Conservation (phyloP, 2,113 vertebrate genomes). For the Carettochelys insculpta region DNA sequence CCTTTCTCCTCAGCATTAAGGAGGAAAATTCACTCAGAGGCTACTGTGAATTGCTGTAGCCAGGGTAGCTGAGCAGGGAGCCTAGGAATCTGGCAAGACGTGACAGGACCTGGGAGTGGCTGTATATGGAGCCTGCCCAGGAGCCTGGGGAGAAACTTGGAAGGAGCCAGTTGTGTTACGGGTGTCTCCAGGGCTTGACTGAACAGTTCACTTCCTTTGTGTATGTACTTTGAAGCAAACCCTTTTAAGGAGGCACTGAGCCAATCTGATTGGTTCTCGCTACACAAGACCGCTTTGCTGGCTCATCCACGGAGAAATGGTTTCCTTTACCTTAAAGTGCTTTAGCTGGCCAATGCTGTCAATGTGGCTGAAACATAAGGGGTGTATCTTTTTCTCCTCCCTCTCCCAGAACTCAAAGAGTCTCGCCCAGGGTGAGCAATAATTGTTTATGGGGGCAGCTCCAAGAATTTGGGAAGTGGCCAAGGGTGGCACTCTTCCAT, state of each 20-base stretch:
- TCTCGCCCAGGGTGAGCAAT: no score
- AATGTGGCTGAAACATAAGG: not conserved
- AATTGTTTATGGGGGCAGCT: no score
- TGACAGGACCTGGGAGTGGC: not conserved
- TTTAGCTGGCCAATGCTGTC: not conserved
- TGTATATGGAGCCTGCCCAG: not conserved
- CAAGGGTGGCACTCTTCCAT: no score
- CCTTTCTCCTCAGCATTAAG: not conserved
- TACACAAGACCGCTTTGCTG: not conserved
- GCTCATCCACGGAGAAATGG: not conserved
- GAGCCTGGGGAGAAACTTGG: accelerated
- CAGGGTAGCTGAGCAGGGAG: not conserved
- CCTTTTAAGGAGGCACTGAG: not conserved
- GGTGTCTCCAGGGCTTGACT: not conserved
- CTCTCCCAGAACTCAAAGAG: not conserved
- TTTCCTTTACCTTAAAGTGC: not conserved
- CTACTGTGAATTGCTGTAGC: conserved; percentile 35
- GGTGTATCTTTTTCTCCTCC: not conserved
- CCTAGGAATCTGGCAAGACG: not conserved
- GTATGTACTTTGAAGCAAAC: not conserved
- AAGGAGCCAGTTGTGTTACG: not conserved
- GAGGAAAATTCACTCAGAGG: not conserved
- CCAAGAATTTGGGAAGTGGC: no score
- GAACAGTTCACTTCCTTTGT: not conserved
- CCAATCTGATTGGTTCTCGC: not conserved